Conservation (phyloP, 2,113 vertebrate genomes). For the Propithecus coquereli region DNA sequence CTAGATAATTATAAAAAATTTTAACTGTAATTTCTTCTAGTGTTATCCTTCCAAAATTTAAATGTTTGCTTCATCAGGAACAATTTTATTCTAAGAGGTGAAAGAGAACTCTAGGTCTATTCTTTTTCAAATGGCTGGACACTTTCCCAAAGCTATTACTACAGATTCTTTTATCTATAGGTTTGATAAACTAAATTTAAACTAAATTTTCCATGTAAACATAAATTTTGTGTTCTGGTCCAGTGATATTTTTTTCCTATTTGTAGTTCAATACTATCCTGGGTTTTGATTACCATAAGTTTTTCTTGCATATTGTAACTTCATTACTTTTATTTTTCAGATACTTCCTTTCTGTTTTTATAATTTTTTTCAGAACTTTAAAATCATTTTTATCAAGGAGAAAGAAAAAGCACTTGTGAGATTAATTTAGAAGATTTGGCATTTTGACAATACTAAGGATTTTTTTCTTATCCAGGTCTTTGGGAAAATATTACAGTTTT, state of each 20-base stretch:
- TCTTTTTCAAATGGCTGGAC: neutral
- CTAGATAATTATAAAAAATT: neutral
- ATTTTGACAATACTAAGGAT: neutral
- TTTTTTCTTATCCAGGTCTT: neutral
- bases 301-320: constrained; percentile 22
- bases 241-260: neutral
- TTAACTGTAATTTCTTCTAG: neutral
- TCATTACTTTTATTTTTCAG: constrained; percentile 35
- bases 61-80: neutral
- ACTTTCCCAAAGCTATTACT: neutral
- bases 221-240: neutral
- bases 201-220: neutral
- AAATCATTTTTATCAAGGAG: constrained; percentile 9
- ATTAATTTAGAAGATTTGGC: neutral
- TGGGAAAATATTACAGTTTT: neutral
- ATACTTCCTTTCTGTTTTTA: neutral
- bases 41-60: neutral
- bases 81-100: neutral
- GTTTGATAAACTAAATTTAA: neutral
- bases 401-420: neutral
- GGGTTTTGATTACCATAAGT: neutral
- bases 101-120: neutral
- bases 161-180: neutral
- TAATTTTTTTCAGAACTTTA: neutral
- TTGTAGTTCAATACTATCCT: neutral